Base-by-base conservation (phyloP, 2,113 vertebrate genomes). In the Channa maculata region DNA sequence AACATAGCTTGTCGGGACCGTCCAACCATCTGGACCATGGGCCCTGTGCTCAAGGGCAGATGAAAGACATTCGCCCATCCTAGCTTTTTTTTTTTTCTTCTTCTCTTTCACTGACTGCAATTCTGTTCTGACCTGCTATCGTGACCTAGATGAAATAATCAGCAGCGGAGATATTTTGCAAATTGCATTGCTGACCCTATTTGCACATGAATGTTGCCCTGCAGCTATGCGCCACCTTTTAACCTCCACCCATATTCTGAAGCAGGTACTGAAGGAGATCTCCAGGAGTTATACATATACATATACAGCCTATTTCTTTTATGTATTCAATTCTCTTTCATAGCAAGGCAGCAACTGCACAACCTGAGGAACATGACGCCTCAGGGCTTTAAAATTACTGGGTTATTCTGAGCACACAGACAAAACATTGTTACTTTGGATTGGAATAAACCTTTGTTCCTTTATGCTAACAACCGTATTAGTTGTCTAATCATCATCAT, bases 91-190 rank as follows among this genome's bases (percentile, higher is more conserved):
- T 45, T 15, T 43, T 5, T 7, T 12, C 11, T 13, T 33, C 53
- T 46, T 37, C 7, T n/a, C 37, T 11, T 46, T 51, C 43, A 33
- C 49, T n/a, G 0, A 64, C 48, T 65, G 3, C 44, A 77, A 50
- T 24, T 57, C 48, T 9, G 53, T 3, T 24, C 73, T 75, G 86
- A 86, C 82, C 88, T 73, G 71, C 63, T 87, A 89, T 74, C 58
- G 15, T 86, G 90, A 87, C 86, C 90, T 67, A 88, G 66, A 71
- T 89, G 34, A 70, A 77, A 69, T 45, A 54, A 80, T 65, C 61
- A 81, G 51, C 60, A 45, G 60, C 11, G n/a, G 52, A 55, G 50
- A 61, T 52, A 82, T 77, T 77, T 74, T 60, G 12, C 64, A 78
- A 80, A 86, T 77, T 70, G 52, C 64, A 64, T 48, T 11, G n/a